Base-by-base conservation (phyloP, 2,797 vertebrate species). In the Alca torda region DNA sequence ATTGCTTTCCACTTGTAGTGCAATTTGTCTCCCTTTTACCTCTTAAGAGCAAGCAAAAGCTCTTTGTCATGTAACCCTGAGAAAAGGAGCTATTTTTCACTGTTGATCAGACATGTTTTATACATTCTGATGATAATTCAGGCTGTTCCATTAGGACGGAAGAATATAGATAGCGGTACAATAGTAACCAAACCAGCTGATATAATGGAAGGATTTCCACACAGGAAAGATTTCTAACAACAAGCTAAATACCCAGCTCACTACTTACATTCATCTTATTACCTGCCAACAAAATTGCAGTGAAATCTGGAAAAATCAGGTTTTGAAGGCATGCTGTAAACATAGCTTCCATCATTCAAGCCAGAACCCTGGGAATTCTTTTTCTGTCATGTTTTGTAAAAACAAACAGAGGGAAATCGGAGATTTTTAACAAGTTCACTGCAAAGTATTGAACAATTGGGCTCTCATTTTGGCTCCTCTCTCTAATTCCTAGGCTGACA, bases 401-500 rank as follows among this genome's bases (percentile, higher is more conserved):
- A 78, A 63, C 41, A 84, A 60, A 61, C 18, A 48, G 28, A 57
- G 26, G 16, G 13, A 80, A 85, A 87, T 72, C 26, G 48, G 37
- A 59, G 39, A 72, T 33, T 91, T 78, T 54, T 74, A 91, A 79
- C 10, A 57, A 72, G 72, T 45, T 50, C 69, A 21, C 46, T 54
- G 95, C 39, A 41, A 84, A 91, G 51, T 8, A 80, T 1, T 45
- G 54, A 92, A 88, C 46, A 69, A 84, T 0, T 51, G 31, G 35
- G 31, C 60, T 73, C 70, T 65, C 72, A 19, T 79, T 94, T 90
- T 84, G 85, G 61, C 35, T 88, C 48, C 30, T 59, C 48, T 67
- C 68, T 90, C 41, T 73, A 91, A 87, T 78, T 94, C 75, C 46
- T 59, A 41, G 33, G 37, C 61, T 87, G 63, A 96, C 63, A 93